Conservation (phyloP, 1,140 invertebrate species). For the Drosophila gunungcola region DNA sequence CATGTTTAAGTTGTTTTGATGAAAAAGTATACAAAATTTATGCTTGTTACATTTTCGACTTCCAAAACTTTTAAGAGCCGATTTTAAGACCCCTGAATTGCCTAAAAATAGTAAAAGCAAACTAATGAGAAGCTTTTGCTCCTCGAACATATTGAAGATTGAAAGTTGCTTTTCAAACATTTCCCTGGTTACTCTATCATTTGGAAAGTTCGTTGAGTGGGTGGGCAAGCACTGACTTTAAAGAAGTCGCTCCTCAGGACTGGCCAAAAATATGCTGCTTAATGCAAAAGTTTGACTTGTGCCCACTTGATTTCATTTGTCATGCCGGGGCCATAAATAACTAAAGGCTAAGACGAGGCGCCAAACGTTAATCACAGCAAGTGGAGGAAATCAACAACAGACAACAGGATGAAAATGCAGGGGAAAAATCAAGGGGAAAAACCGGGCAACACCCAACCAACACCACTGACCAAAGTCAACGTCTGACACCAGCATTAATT, state of each 20-base stretch:
- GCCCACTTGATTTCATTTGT: conserved; percentile 51
- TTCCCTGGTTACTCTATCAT: conserved; percentile 13
- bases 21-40: no score
- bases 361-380: conserved; percentile 68
- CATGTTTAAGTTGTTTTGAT: no score
- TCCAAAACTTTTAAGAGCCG: no score
- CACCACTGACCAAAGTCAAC: conserved; percentile 22
- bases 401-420: conserved; percentile 27
- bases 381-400: conserved; percentile 70
- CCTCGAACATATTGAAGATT: background rate
- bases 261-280: conserved; percentile 31
- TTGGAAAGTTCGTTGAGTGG: conserved; percentile 10
- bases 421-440: background rate
- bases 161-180: conserved; percentile 12
- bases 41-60: no score
- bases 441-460: conserved; percentile 4
- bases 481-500: conserved; percentile 78
- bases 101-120: no score
- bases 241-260: conserved; percentile 11
- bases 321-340: conserved; percentile 57
- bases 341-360: conserved; percentile 54
- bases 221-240: conserved; percentile 32
- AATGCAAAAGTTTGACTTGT: conserved; percentile 16
- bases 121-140: background rate
- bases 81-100: no score